phyloP scores from a whole-genome alignment of 1,140 invertebrate species.

The Trachymyrmex septentrionalis region DNA sequence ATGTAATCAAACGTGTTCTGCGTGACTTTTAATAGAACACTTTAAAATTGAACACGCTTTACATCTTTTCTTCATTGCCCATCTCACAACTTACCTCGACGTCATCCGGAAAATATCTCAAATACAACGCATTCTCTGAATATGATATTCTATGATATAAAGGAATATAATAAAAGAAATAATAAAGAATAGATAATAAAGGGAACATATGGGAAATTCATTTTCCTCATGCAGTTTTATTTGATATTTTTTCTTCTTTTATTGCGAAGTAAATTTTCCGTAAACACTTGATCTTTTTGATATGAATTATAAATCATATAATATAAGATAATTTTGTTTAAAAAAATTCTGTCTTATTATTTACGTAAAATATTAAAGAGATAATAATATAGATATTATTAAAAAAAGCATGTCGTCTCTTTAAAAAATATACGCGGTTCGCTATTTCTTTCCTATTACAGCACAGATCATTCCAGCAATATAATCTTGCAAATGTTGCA shows the following conservation, averaged over 20 bases:
- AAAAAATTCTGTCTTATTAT: neutral
- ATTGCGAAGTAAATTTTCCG: neutral
- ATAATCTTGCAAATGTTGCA: too few species aligned
- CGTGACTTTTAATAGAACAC: slow-evolving; percentile 86
- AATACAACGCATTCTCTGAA: neutral
- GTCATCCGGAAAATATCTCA: neutral
- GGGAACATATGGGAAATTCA: neutral
- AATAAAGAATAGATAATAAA: neutral
- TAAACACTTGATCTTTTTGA: neutral
- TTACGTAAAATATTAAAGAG: neutral
- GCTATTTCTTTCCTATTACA: too few species aligned
- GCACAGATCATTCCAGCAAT: too few species aligned
- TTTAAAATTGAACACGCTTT: slow-evolving; percentile 76
- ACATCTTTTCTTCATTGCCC: slow-evolving; percentile 44
- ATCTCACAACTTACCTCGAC: neutral
- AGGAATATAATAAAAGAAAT: neutral
- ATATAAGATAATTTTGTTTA: neutral
- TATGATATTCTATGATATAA: neutral
- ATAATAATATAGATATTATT: neutral
- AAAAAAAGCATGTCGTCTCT: neutral
- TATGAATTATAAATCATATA: neutral
- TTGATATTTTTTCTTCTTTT: neutral
- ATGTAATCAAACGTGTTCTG: slow-evolving; percentile 86
- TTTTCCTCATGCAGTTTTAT: neutral
- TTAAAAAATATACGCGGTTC: neutral